These are phyloP conservation scores for Palythoa heliodiscus DNA, from an alignment of 92 coral and sea anemone species.

Conservation along the genomic window DNA sequence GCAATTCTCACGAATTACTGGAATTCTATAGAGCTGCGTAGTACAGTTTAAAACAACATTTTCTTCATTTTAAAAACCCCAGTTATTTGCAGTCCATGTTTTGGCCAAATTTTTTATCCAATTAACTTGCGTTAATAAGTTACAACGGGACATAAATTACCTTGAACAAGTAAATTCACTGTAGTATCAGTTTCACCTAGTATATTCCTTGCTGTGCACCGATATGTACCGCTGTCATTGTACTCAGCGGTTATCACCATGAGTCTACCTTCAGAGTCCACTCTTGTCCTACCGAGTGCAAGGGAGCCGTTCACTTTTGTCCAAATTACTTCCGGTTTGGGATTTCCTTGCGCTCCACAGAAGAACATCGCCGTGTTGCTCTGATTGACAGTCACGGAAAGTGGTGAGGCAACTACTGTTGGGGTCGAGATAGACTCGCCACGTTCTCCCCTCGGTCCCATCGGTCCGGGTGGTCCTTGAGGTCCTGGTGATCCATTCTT, in stretches of 20 bases:
- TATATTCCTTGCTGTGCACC: neutral
- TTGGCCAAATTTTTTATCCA: no score
- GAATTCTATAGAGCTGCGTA: no score
- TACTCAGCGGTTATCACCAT: neutral
- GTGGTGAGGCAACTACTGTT: conserved; percentile 6
- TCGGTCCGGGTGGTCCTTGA: neutral
- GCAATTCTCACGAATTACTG: no score
- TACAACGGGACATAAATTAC: neutral
- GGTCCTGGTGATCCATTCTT: neutral
- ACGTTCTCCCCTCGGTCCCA: conserved; percentile 24
- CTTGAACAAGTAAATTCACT: neutral
- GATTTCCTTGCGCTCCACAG: conserved; percentile 31
- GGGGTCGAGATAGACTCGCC: conserved; percentile 30
- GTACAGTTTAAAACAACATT: no score
- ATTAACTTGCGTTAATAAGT: no score
- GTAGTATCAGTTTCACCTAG: neutral
- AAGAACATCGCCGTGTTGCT: neutral
- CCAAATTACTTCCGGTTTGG: conserved; percentile 30
- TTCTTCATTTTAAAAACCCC: no score
- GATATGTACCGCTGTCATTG: neutral
- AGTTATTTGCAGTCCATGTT: no score
- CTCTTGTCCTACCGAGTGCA: no score
- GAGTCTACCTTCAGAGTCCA: neutral
- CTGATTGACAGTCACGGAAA: conserved; percentile 3
- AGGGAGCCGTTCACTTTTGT: neutral